Base-by-base conservation (phyloP, 2,888 invertebrate species). In the Bursaphelenchus okinawaensis region DNA sequence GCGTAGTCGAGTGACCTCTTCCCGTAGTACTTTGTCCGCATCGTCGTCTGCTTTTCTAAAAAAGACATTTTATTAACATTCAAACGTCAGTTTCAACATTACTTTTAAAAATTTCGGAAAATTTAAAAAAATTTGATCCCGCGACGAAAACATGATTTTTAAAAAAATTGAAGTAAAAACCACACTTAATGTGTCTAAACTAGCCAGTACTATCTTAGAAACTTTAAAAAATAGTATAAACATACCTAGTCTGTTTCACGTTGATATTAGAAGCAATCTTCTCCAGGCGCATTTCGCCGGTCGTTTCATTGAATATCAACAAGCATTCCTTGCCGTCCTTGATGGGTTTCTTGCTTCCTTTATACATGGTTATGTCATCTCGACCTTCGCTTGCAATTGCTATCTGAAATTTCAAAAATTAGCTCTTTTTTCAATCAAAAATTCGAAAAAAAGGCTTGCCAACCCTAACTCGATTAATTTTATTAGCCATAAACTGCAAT, bases 301-400 rank as follows among this genome's bases (percentile, higher is more conserved):
- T 77, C 7, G 63, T 61, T 7, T 67, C 68, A 59, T 80, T 75
- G 59, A 74, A 80, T 57, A 80, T 76, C 52, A 80, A 61, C 12
- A 80, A 56, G 63, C 80, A 80, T 51, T 80, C 80, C 52, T 77
- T 78, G 52, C 67, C 67, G 23, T 72, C 74, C 55, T 76, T 75
- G n/a, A 76, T 71, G 9, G 74, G 71, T 62, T 80, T 79, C 31
- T 74, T 71, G 20, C 75, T 63, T 4, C 80, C 78, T 65, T 80
- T 77, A 73, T 71, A 80, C 27, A 80, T 70, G 7, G 78, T 78
- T 59, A 77, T 65, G 23, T 68, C 63, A 23, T 79, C 75, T 54
- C 62, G 24, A 8, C 62, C 67, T 26, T 77, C 77, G 52, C 63
- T 72, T 1, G 77, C 74, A 4, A 79, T 71, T 16, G 77, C 74